Evolutionary conservation across 2,888 invertebrate species (phyloP), one percentile per base, ranked within the genome.

Genomic region (Metopia argyrocephala): DNA sequence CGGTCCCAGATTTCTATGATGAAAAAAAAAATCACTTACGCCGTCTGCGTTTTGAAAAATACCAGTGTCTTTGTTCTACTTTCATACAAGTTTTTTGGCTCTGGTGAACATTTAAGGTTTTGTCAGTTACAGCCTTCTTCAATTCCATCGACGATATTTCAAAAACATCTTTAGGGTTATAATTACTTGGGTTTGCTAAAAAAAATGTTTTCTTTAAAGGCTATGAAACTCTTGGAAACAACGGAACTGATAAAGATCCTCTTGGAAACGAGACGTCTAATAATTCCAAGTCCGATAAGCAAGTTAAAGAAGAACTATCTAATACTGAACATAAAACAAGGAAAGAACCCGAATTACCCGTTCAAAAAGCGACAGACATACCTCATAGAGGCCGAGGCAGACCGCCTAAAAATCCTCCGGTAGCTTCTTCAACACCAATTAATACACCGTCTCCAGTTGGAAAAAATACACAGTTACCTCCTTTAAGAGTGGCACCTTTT

Each of bases 401-500:
- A 15, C 79, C 74, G 15, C 80, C 73, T 52, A 79, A 46, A 50
- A 61, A 78, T 69, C 71, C 85, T 1, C 85, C 86, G 5, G 20
- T 61, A 59, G 52, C 78, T 12, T 45, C 68, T 20, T 54, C 78
- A 2, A 70, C 68, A 15, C 85, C 78, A 3, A 74, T 46, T 20
- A 48, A 56, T 18, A 82, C 85, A 54, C 81, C 85, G 18, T 21
- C 71, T 3, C 50, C 62, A 45, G 52, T 57, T 6, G 23, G 70
- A 50, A 46, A 59, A 62, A 56, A 38, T 18, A 5, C 48, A n/a
- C 82, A 71, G 52, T 28, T 84, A 76, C 83, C 85, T n/a, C 86
- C 87, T 2, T 69, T 88, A 27, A 85, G 88, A 15, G 87, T 88
- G n/a, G 88, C 89, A 7, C 85, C 87, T 5, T 88, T 89, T 76